Evolutionary conservation across 2,113 vertebrate species (phyloP), one percentile per base, ranked within the genome.

Genomic region (Bambusicola thoracicus): DNA sequence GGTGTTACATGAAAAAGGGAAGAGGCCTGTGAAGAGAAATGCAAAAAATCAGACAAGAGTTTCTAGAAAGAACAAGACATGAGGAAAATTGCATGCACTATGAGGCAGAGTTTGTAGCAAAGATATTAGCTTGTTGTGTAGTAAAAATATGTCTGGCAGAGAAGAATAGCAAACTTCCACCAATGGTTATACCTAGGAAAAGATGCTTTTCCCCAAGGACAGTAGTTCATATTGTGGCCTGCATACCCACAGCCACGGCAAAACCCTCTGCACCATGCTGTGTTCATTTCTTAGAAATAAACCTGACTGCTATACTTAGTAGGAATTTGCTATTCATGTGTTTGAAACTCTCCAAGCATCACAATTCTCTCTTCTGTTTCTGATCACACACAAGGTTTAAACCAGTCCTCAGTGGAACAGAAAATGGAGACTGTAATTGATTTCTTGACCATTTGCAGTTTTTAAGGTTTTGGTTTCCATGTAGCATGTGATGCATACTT

Each of bases 201-300:
- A 10, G 17, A 62, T 30, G 56, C 10, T 13, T 40, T 6, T 4
- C 18, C 49, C n/a, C 46, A 41, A 2, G 0, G 1, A 27, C 30
- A 59, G 22, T 13, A 43, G 36, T 51, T 74, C 10, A n/a, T 14
- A 40, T 29, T 25, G 11, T 36, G 20, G 20, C 10, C 59, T 30
- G 8, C 13, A 49, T 44, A n/a, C 14, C 15, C 10, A 62, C 16
- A 25, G 48, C 11, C 14, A 36, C 16, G 18, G 21, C 30, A 76
- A 36, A 46, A 2, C 5, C 7, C 25, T 48, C 49, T 25, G 30
- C 43, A 32, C 10, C 62, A 40, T 41, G 55, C 24, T 74, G n/a
- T 40, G 16, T 58, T 25, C 8, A 46, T 7, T n/a, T 53, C 43
- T 68, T 67, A 38, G 15, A 65, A 74, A 73, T 13, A 21, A 14